Evolutionary conservation across 1,140 invertebrate genomes (phyloP), one percentile per base, ranked within the genome.

Genomic region (Drosophila watanabei): DNA sequence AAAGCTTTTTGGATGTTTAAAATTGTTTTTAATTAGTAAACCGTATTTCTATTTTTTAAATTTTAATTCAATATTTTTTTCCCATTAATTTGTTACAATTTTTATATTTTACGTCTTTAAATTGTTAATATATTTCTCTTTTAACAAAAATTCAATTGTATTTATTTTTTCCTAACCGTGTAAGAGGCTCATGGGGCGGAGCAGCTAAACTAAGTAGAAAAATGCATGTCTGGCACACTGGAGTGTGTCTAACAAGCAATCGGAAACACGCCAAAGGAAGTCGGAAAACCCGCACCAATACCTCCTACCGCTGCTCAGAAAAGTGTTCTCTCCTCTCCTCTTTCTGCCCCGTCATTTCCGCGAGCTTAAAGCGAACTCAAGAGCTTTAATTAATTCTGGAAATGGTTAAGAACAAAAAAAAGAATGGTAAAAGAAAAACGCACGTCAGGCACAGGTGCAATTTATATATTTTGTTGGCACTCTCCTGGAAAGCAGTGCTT

Each of bases 361-460:
- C 48, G 49, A n/a, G 48, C 60, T 89, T 75, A 75, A 89, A 78
- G 77, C 24, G 20, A 43, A 52, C 39, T 14, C 46, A 61, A 37
- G 51, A 46, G 70, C 85, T 89, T 89, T 85, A 89, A 89, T 89
- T 88, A 88, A 89, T 88, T 79, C 69, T 56, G 52, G 52, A 56
- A 56, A 56, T 56, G 52, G 52, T 18, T 24, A 37, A 56, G 52
- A n/a, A 33, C 24, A 54, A 54, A 18, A 33, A 37, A 54, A 54
- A 18, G 32, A 54, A 54, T 11, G 32, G 32, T 24, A 24, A 20
- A 35, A 49, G 24, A 49, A 56, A 64, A 68, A 68, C 52, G 60
- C 59, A 54, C 52, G 72, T 69, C 86, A 85, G 76, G 81, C 87
- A 72, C 90, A 92, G 90, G 85, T 92, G 90, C 90, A 83, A 87